Conservation (phyloP, 2,113 vertebrate genomes). For the Siniperca knerii region DNA sequence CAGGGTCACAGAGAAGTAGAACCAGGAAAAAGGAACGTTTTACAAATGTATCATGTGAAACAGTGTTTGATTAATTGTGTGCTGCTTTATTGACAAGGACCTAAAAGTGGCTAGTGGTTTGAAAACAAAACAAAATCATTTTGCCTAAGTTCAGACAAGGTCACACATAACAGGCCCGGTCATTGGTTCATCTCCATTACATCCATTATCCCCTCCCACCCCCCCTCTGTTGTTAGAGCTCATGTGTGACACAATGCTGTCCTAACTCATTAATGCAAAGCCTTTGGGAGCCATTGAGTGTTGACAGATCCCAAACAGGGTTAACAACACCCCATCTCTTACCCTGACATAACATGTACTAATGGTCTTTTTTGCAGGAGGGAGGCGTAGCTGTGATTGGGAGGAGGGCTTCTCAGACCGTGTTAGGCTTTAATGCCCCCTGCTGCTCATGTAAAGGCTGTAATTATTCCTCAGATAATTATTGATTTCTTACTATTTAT, state of each 20-base stretch:
- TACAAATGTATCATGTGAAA: not conserved
- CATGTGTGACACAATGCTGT: conserved; percentile 60
- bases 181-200: conserved; percentile 51
- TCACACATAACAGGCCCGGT: conserved; percentile 34
- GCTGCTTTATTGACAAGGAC: not conserved
- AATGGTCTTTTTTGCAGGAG: conserved; percentile 51
- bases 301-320: conserved; percentile 74
- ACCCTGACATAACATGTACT: conserved; percentile 62
- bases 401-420: conserved; percentile 44
- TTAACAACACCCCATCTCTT: conserved; percentile 74
- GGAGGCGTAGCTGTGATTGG: conserved; percentile 4
- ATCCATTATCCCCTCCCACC: conserved; percentile 46
- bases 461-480: conserved; percentile 89
- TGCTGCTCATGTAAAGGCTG: conserved; percentile 55
- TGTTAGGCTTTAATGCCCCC: conserved; percentile 63
- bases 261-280: conserved; percentile 75
- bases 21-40: not conserved
- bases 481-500: conserved; percentile 75
- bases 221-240: conserved; percentile 24
- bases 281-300: conserved; percentile 73
- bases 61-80: not conserved
- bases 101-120: not conserved
- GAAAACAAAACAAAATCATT: conserved; percentile 17
- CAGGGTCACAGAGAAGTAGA: conserved; percentile 7
- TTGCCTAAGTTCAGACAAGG: conserved; percentile 42